Percentiles rank a stretch among this genome's conserved stretches.
Evolutionary conservation across 2,888 invertebrate genomes (phyloP).

Genomic region (Andrena chrysosceles): DNA sequence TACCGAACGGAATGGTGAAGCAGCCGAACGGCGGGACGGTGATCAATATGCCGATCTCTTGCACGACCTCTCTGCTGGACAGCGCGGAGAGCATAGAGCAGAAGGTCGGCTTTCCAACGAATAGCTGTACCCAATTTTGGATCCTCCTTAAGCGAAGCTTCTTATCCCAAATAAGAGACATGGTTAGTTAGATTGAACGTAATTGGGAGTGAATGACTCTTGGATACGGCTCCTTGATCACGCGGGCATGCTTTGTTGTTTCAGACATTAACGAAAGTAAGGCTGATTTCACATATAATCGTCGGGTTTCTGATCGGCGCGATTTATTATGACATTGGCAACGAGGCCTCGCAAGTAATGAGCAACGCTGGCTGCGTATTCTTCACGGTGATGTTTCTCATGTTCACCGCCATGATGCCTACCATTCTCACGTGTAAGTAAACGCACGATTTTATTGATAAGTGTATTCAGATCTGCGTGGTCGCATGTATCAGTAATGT

Average conservation of each 20-base stretch:
- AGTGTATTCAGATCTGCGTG: too few relatives aligned
- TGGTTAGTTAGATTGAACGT: conserved; percentile 73
- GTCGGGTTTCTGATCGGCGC: conserved; percentile 97
- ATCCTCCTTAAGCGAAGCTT: conserved; percentile 94
- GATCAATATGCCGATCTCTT: conserved; percentile 86
- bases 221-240: not conserved
- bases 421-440: conserved; percentile 98
- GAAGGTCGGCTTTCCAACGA: conserved; percentile 92
- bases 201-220: not conserved
- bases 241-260: not conserved
- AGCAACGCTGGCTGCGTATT: conserved; percentile 98
- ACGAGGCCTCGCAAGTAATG: conserved; percentile 96
- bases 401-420: conserved; percentile 99
- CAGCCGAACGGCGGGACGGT: conserved; percentile 78
- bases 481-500: not conserved
- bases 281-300: conserved; percentile 94
- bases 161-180: conserved; percentile 92
- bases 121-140: conserved; percentile 94
- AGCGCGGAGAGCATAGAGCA: conserved; percentile 91
- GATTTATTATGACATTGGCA: conserved; percentile 96
- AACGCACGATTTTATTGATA: not conserved
- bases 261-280: conserved; percentile 95
- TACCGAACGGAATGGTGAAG: conserved; percentile 83
- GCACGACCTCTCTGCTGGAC: conserved; percentile 90
- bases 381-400: conserved; percentile 97